Base-by-base conservation (phyloP, 2,113 vertebrate species). In the Progne subis region DNA sequence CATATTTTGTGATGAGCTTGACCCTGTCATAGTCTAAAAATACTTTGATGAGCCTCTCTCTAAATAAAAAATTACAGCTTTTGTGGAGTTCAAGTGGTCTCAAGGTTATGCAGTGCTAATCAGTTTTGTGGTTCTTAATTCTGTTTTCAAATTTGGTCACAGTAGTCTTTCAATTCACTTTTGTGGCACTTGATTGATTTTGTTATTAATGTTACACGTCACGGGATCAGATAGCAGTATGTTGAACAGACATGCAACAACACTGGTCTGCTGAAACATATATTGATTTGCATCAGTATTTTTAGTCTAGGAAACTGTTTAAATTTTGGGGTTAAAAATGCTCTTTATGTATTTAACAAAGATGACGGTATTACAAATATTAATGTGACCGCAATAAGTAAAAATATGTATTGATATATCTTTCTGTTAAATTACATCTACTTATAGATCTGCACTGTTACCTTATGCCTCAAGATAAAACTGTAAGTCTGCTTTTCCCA, bases 181-280 rank as follows among this genome's bases (percentile, higher is more conserved):
- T 65, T 74, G 75, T 71, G 68, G 50, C 59, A 63, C 37, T 94
- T 88, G 90, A 93, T 93, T 89, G 84, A 92, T 95, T 88, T 90
- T 86, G 63, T 76, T 91, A 92, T 90, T 92, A 95, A 83, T 19
- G 3, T 83, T 88, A 44, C 39, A 88, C 88, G 71, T 75, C 76
- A 47, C 37, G 11, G 57, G 39, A 92, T 80, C 84, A 91, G 70
- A 94, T 86, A 88, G 29, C 32, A 79, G 63, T 63, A 4, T 68
- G 82, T 74, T 92, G 79, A 86, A 67, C 55, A 85, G 37, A 65
- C 23, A 21, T 52, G 47, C 18, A 72, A 46, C 71, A 82, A 32
- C 34, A 82, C 9, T 70, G 61, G 17, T 63, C 64, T 44, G 4
- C 68, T 68, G 56, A 86, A 95, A 93, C 29, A 6, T 14, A 31